Evolutionary conservation across 2,113 vertebrate species (phyloP), one percentile per base, ranked within the genome.

Genomic region (Zeus faber): DNA sequence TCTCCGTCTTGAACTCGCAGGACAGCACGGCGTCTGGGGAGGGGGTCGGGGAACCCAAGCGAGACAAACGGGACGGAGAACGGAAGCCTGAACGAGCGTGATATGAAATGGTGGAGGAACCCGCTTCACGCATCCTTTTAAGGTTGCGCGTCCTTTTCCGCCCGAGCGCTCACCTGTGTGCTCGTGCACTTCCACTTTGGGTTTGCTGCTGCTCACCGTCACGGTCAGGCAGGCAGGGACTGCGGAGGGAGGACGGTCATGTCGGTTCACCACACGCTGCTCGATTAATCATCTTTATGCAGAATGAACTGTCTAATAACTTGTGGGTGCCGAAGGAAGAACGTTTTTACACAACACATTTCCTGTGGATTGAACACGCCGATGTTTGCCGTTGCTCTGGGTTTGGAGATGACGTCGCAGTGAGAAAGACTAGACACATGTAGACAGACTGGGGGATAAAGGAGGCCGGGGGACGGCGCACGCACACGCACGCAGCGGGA

Each of bases 1-100:
- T 92, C 16, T 91, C 89, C 25, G 91, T 86, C 70, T 69, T 86
- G 71, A 90, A 93, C 70, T 88, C 91, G 72, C 95, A 98, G 72
- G 87, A 68, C 61, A 98, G 91, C 47, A 92, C 85, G 1, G 87
- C 91, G 47, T 94, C 95, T 98, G 65, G 20, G 35, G 39, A 24
- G 33, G 6, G 35, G 23, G 25, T 37, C 29, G 49, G 33, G 44
- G 23, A 7, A 29, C n/a, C n/a, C n/a, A n/a, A n/a, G n/a, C n/a
- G n/a, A n/a, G n/a, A n/a, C n/a, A n/a, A n/a, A n/a, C n/a, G n/a
- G n/a, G n/a, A n/a, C n/a, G n/a, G n/a, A n/a, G n/a, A n/a, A n/a
- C n/a, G n/a, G n/a, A n/a, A n/a, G 16, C 13, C 39, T 41, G 16
- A 6, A 16, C 4, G 13, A 5, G 4, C 13, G 39, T 18, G 29